Base-by-base conservation (phyloP, 2,113 vertebrate genomes). In the Prolemur simus region DNA sequence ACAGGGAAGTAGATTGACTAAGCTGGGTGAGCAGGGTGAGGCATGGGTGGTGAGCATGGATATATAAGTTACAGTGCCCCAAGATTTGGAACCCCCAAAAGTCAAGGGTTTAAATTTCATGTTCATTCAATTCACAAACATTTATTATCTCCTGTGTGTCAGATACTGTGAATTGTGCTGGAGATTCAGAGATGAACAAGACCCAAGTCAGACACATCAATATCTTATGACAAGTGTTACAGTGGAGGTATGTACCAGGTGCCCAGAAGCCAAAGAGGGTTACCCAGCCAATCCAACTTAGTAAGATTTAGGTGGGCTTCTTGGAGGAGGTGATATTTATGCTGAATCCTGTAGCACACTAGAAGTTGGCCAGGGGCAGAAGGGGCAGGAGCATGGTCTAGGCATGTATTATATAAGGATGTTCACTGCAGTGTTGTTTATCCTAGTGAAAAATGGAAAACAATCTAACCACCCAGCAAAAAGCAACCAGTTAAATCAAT, bases 11-110 rank as follows among this genome's bases (percentile, higher is more conserved):
- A 1, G 15, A 11, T 54, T 1, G 10, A 2, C 39, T 1, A 42
- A 32, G 64, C 32, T 4, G 7, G 9, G 8, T 1, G 2, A 17
- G 15, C 29, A 5, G 11, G 0, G 10, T 1, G 17, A 8, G 52
- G 1, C 8, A 1, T 3, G 13, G 73, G 8, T 10, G 39, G 21
- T 6, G 87, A 82, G 13, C 14, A 17, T 1, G n/a, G 58, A 17
- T 2, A 32, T 21, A 20, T 5, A 5, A 37, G 15, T 18, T 14
- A n/a, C 29, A n/a, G 6, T 8, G 1, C 3, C 77, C 56, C 15
- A 3, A 39, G 32, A 39, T 11, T 14, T 25, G 47, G 56, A 17
- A 7, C 2, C 49, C 42, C 54, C 1, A 23, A 18, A 66, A 69
- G 18, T n/a, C 63, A 20, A 23, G 21, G n/a, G 8, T 23, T 56